Percentiles rank a stretch among this genome's conserved stretches.
Evolutionary conservation across 2,888 invertebrate genomes (phyloP).

Genomic region (Caenorhabditis afra): DNA sequence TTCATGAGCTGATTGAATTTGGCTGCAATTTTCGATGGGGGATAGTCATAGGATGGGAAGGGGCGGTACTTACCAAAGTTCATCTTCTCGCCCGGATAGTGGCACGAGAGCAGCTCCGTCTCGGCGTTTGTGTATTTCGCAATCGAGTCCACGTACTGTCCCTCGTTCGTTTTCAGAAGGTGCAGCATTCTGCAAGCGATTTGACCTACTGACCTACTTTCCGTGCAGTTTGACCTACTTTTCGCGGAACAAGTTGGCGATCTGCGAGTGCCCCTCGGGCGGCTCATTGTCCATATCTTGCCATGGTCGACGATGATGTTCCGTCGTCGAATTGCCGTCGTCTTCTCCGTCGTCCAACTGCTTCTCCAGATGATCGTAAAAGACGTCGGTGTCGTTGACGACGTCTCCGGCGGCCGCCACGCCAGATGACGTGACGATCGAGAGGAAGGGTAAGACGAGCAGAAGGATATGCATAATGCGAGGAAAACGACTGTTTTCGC

Average conservation of each 20-base stretch:
- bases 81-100: neutral
- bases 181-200: conserved; percentile 12
- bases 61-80: conserved; percentile 20
- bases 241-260: conserved; percentile 23
- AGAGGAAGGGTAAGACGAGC: neutral
- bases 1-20: conserved; percentile 6
- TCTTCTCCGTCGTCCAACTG: neutral
- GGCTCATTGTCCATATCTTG: conserved; percentile 17
- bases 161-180: conserved; percentile 13
- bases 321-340: too few relatives aligned
- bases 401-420: too few relatives aligned
- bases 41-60: neutral
- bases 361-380: neutral
- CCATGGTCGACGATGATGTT: neutral
- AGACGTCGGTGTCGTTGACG: neutral
- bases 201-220: neutral
- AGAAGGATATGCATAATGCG: neutral
- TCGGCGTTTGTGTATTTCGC: conserved; percentile 27
- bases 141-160: conserved; percentile 11
- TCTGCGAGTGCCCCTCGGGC: conserved; percentile 7
- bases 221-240: too few relatives aligned
- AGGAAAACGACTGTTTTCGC: neutral
- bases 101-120: conserved; percentile 18
- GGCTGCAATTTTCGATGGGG: conserved; percentile 4
- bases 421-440: conserved; percentile 5